Evolutionary conservation across 2,888 invertebrate genomes (phyloP), one percentile per base, ranked within the genome.

Genomic region (Macrophya annulata): DNA sequence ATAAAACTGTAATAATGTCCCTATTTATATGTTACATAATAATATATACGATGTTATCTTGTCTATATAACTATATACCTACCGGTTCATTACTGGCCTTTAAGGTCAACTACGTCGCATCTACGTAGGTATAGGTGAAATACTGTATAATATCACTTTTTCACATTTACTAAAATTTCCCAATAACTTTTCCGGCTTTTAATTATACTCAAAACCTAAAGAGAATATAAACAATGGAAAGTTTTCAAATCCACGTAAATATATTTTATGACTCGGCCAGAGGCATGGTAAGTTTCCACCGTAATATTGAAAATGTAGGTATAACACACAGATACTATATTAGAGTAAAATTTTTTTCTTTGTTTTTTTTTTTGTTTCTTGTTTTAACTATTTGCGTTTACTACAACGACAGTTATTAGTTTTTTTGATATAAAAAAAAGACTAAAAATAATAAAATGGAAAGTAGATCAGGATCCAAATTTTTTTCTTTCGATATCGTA

Each of bases 181-280:
- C 55, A 37, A 55, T 77, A n/a, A 55, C 55, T 81, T 40, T 81
- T 43, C 48, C 21, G 15, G 43, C 2, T 21, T 37, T 12, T 81
- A 59, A 81, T 81, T 62, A 31, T 31, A 81, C 21, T n/a, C 1
- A 17, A 65, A 65, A n/a, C 59, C 45, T 74, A 25, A 2, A 31
- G 62, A 81, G 40, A 62, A 43, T 81, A 59, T 81, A 40, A 81
- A 81, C 81, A 45, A 62, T 65, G 81, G 81, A 81, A 81, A 81
- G 43, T 81, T 81, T 51, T 51, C n/a, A 6, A 6, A 31, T 1
- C 0, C 55, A 55, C 9, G 55, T 77, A 31, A 77, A 77, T 77
- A 55, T 77, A 55, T 77, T 55, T 31, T 55, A 55, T 77, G n/a
- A 48, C 21, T 43, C 10, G 2, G 72, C 77, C 31, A 55, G 31